A percentile compares a stretch with the other conserved stretches of the same genome.
These are phyloP conservation scores for Liasis olivaceus DNA, from an alignment of 2,797 vertebrate species.

Conservation along the genomic window DNA sequence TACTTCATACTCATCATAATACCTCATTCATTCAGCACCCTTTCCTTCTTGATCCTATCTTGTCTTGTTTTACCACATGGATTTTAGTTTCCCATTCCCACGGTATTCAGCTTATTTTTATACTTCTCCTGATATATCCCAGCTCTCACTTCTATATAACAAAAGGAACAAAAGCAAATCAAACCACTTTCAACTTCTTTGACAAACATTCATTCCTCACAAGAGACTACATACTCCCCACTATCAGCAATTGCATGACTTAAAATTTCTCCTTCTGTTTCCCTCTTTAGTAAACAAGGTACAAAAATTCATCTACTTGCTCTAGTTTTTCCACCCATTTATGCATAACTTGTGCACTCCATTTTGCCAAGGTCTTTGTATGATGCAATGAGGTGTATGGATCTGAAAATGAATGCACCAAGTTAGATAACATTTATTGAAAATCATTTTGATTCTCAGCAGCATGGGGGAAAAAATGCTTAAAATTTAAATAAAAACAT, in stretches of 20 bases:
- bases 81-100: not conserved
- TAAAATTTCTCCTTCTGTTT: not conserved
- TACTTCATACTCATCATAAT: not conserved
- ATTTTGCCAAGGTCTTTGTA: not conserved
- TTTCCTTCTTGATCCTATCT: not conserved
- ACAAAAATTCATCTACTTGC: not conserved
- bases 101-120: not conserved
- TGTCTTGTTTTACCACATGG: not conserved
- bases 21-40: not conserved
- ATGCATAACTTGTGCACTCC: not conserved
- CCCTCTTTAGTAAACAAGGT: not conserved
- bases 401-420: not conserved
- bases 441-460: not conserved
- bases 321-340: not conserved
- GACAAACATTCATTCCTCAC: not conserved
- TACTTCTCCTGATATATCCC: not conserved
- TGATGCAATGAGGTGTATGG: not conserved
- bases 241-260: not conserved
- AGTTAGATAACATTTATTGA: not conserved
- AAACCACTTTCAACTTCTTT: not conserved
- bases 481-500: not conserved
- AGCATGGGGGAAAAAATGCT: not conserved
- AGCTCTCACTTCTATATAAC: not conserved
- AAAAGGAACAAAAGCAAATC: not conserved
- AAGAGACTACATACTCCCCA: not conserved